Evolutionary conservation across 2,113 vertebrate species (phyloP).

Genomic region (Oryzias javanicus): DNA sequence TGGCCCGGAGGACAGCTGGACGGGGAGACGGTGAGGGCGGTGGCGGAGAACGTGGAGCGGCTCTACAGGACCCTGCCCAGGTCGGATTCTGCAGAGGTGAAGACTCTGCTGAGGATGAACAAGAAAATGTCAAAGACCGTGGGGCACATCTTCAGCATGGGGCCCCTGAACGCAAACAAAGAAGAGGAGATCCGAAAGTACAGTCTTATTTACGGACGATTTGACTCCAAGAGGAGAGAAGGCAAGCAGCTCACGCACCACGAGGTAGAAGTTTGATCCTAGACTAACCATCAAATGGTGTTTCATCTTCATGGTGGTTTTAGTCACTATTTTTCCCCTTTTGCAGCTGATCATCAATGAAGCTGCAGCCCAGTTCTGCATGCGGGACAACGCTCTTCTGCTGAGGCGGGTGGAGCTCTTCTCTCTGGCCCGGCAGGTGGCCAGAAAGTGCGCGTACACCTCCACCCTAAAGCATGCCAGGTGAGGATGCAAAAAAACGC

Average conservation of each 20-base stretch:
- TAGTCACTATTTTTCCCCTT: constrained; percentile 37
- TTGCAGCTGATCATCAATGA: constrained; percentile 94
- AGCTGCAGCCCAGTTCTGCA: constrained; percentile 94
- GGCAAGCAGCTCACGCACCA: constrained; percentile 94
- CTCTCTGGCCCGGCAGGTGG: constrained; percentile 91
- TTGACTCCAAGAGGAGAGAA: constrained; percentile 91
- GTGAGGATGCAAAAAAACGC: constrained; percentile 70
- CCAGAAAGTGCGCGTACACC: constrained; percentile 92
- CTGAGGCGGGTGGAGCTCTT: constrained; percentile 93
- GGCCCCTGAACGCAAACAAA: constrained; percentile 83
- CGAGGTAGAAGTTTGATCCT: constrained; percentile 80
- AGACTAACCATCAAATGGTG: neutral
- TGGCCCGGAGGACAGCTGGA: constrained; percentile 82
- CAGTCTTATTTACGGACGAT: constrained; percentile 93
- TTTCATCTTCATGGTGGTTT: constrained; percentile 1
- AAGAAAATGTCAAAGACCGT: constrained; percentile 92
- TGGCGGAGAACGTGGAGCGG: constrained; percentile 87
- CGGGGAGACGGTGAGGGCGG: constrained; percentile 81
- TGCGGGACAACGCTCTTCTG: constrained; percentile 90
- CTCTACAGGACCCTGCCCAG: constrained; percentile 86
- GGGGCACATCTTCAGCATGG: constrained; percentile 93
- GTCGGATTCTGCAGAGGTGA: constrained; percentile 81
- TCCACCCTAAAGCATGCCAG: constrained; percentile 89
- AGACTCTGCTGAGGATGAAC: constrained; percentile 89
- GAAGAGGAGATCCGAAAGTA: constrained; percentile 95